Percentiles rank a stretch among this genome's conserved stretches.
These are phyloP conservation scores for Rhynchonycteris naso DNA, from an alignment of 2,797 vertebrate genomes.

Conservation along the genomic window DNA sequence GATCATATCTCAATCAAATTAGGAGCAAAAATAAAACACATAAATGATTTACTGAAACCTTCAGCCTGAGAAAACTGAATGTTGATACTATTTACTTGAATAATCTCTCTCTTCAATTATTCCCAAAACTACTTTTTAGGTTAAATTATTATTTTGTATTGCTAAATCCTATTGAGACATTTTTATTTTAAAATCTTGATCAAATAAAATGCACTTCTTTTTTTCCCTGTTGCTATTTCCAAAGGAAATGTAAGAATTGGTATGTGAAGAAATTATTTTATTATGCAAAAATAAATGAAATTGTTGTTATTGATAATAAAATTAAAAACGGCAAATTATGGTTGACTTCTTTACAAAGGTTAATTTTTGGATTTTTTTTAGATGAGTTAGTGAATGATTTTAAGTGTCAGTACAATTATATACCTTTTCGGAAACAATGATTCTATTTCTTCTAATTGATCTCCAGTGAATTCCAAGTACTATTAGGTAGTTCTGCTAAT, in stretches of 20 bases:
- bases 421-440: not conserved
- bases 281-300: slow-evolving; percentile 68
- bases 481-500: not conserved
- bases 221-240: not conserved
- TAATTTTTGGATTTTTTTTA: slow-evolving; percentile 6
- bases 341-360: slow-evolving; percentile 55
- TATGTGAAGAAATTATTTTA: slow-evolving; percentile 63
- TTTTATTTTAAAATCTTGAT: slow-evolving; percentile 40
- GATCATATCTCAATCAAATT: not conserved
- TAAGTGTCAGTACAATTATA: slow-evolving; percentile 52
- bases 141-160: slow-evolving; percentile 17
- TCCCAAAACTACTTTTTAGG: not conserved
- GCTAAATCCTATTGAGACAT: not conserved
- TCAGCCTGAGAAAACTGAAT: not conserved
- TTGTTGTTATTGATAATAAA: slow-evolving; percentile 58
- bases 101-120: not conserved
- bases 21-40: not conserved
- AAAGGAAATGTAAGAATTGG: not conserved
- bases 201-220: slow-evolving; percentile 45
- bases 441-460: slow-evolving; percentile 58
- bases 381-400: slow-evolving; percentile 48
- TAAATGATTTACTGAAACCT: not conserved
- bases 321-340: slow-evolving; percentile 52
- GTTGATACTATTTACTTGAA: not conserved
- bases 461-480: slow-evolving; percentile 36